Percentiles rank a stretch among this genome's conserved stretches.
These are phyloP conservation scores for Vespertilio murinus DNA, from an alignment of 2,797 vertebrate genomes.

Conservation along the genomic window DNA sequence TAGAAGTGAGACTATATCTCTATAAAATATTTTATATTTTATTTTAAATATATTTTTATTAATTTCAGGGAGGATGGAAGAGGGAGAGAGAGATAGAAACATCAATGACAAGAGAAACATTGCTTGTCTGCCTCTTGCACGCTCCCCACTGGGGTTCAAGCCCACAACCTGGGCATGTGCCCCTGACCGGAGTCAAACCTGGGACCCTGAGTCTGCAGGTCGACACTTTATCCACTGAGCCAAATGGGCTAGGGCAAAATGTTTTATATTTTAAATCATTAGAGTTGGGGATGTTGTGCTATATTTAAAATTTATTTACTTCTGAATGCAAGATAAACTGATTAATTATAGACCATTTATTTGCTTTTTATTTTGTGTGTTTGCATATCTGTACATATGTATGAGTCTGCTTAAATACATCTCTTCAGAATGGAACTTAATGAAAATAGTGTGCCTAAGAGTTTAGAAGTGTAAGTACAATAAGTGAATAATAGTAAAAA, in stretches of 20 bases:
- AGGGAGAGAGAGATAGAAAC: no score
- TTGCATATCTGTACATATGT: background rate
- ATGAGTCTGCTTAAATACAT: background rate
- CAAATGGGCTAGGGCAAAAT: background rate
- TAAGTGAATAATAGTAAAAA: conserved; percentile 4
- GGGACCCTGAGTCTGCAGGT: no score
- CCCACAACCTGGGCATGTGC: no score
- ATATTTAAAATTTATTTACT: background rate
- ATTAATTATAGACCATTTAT: background rate
- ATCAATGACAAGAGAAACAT: no score
- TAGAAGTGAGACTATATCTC: background rate
- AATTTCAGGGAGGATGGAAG: no score
- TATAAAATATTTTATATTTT: conserved; percentile 6
- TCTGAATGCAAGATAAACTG: background rate
- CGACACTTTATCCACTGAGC: no score
- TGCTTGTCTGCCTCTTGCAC: no score
- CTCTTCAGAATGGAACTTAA: background rate
- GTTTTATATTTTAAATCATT: conserved; percentile 6
- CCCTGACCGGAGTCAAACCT: no score
- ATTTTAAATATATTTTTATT: conserved; percentile 3
- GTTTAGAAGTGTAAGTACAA: background rate
- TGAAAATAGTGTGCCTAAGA: background rate
- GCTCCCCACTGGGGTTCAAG: no score
- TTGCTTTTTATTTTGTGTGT: background rate
- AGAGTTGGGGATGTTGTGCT: background rate